Evolutionary conservation across 2,888 invertebrate genomes (phyloP).

Genomic region (Nasonia oneida): DNA sequence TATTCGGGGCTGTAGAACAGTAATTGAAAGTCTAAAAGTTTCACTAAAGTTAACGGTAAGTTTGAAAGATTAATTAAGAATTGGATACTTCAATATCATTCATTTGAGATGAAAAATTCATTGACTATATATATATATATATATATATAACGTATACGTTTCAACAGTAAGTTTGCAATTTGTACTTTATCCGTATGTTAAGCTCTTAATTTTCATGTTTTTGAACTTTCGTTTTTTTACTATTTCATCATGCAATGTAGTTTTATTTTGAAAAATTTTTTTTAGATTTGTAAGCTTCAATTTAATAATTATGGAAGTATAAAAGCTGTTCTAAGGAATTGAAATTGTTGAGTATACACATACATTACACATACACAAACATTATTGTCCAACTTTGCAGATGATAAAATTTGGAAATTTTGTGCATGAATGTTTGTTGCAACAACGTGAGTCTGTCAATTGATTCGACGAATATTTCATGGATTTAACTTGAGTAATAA

Average conservation of each 20-base stretch:
- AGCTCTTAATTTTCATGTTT: constrained; percentile 57
- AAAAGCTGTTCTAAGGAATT: constrained; percentile 47
- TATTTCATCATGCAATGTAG: constrained; percentile 50
- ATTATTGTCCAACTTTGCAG: constrained; percentile 57
- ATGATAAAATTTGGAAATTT: constrained; percentile 54
- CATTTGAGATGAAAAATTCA: constrained; percentile 53
- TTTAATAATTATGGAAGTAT: constrained; percentile 53
- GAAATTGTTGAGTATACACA: constrained; percentile 51
- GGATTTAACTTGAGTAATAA: constrained; percentile 31
- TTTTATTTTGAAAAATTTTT: constrained; percentile 46
- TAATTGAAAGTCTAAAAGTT: constrained; percentile 22
- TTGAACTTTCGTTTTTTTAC: constrained; percentile 53
- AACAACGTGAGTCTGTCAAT: constrained; percentile 56
- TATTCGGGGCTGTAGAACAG: constrained; percentile 18
- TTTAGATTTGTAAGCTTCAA: constrained; percentile 60
- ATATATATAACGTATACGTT: constrained; percentile 20
- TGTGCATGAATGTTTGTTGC: constrained; percentile 55
- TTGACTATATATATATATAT: constrained; percentile 12
- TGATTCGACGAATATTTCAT: constrained; percentile 49
- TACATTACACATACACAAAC: constrained; percentile 58
- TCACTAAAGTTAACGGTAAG: constrained; percentile 61
- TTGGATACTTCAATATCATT: constrained; percentile 44
- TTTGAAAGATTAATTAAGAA: constrained; percentile 46
- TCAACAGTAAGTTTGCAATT: constrained; percentile 62
- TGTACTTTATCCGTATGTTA: constrained; percentile 54